Percentiles rank a stretch among this genome's conserved stretches.
phyloP scores from a whole-genome alignment of 2,888 invertebrate species.

The Zeuzera pyrina region DNA sequence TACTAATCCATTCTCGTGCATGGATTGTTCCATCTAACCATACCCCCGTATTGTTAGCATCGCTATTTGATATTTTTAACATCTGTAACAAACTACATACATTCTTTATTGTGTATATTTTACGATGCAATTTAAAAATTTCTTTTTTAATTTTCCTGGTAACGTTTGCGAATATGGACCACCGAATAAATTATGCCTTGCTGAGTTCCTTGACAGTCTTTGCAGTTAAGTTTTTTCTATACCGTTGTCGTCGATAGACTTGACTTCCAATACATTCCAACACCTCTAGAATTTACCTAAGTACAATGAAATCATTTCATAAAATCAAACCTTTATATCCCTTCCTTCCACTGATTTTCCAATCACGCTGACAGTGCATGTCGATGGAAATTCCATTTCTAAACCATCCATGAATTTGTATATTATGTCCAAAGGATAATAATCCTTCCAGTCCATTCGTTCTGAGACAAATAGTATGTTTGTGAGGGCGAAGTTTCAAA shows the following conservation, averaged over 20 bases:
- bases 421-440: constrained; percentile 79
- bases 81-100: no score
- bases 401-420: constrained; percentile 81
- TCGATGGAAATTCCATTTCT: constrained; percentile 79
- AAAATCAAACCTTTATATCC: constrained; percentile 83
- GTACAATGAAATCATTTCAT: constrained; percentile 4
- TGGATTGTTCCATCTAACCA: constrained; percentile 90
- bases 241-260: no score
- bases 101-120: no score
- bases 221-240: no score
- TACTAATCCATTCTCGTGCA: constrained; percentile 92
- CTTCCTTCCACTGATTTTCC: constrained; percentile 83
- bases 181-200: no score
- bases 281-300: no score
- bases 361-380: constrained; percentile 81
- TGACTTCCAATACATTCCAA: constrained; percentile 1
- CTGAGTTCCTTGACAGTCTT: background rate
- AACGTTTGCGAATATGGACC: no score
- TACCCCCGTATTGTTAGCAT: constrained; percentile 75
- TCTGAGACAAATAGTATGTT: constrained; percentile 26
- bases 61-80: constrained; percentile 81
- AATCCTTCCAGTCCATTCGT: constrained; percentile 82
- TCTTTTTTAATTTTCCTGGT: no score
- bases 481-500: background rate
- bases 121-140: no score